These are phyloP conservation scores for Leucopsar rothschildi DNA, from an alignment of 2,113 vertebrate species.

Conservation along the genomic window DNA sequence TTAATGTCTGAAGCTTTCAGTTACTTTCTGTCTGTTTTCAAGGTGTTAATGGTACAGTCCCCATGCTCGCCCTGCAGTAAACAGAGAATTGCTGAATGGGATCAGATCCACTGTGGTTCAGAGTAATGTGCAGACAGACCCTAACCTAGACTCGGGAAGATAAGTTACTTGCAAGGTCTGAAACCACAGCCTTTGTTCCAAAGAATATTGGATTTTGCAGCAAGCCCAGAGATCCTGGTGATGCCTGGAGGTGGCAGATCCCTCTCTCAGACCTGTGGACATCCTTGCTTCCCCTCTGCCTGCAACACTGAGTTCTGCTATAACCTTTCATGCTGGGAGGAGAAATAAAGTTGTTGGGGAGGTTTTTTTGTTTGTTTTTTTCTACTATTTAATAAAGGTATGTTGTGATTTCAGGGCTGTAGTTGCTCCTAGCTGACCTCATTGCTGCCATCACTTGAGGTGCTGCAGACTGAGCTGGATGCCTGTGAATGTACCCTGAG, in stretches of 20 bases:
- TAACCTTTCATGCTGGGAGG: not conserved
- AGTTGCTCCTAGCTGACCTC: not conserved
- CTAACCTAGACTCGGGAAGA: not conserved
- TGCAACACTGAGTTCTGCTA: not conserved
- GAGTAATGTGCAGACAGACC: not conserved
- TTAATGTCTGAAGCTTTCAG: not conserved
- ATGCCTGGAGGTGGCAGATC: fast-evolving
- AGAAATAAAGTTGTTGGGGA: not conserved
- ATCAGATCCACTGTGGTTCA: not conserved
- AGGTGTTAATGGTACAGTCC: not conserved
- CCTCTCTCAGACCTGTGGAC: not conserved
- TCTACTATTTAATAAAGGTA: not conserved
- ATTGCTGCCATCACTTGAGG: not conserved
- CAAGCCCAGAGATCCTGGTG: not conserved
- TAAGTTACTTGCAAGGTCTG: not conserved
- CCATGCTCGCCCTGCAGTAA: not conserved
- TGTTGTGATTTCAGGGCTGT: not conserved
- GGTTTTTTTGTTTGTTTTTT: no score
- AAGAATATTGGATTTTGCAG: not conserved
- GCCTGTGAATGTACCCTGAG: not conserved
- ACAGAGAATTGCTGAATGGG: not conserved
- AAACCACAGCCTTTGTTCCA: not conserved
- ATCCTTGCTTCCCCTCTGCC: not conserved
- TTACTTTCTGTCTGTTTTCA: not conserved
- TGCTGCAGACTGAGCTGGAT: not conserved